A percentile compares a stretch with the other conserved stretches of the same genome.
Conservation (phyloP, 2,113 vertebrate species). For the Gymnocephalus cernua region DNA sequence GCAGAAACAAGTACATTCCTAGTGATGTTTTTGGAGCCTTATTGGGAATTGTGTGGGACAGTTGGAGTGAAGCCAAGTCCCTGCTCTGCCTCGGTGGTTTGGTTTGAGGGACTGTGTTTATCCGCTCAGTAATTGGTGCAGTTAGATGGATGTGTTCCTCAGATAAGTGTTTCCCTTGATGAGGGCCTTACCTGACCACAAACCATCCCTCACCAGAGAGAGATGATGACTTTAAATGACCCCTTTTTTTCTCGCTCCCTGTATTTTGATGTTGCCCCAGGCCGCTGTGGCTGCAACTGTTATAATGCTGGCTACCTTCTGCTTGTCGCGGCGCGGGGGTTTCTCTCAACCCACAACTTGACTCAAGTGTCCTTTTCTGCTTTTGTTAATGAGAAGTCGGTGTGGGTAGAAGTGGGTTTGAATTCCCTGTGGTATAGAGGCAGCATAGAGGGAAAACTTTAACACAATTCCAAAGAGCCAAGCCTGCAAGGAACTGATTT, state of each 20-base stretch:
- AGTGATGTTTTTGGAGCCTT: slow-evolving; percentile 16
- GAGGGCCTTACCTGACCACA: slow-evolving; percentile 64
- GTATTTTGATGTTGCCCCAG: slow-evolving; percentile 49
- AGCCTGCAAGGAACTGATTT: not conserved
- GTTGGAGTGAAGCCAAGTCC: slow-evolving; percentile 18
- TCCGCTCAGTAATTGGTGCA: slow-evolving; percentile 60
- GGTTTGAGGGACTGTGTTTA: slow-evolving; percentile 57
- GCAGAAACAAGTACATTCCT: not conserved
- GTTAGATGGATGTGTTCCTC: slow-evolving; percentile 61
- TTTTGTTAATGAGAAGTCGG: slow-evolving; percentile 40
- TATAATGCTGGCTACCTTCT: slow-evolving; percentile 18
- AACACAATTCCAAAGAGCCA: slow-evolving; percentile 5
- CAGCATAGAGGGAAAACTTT: slow-evolving; percentile 1
- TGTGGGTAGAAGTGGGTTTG: slow-evolving; percentile 30
- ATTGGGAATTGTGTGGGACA: slow-evolving; percentile 36
- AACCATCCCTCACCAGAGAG: slow-evolving; percentile 47
- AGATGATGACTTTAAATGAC: slow-evolving; percentile 66
- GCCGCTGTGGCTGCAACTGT: slow-evolving; percentile 34
- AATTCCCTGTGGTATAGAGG: slow-evolving; percentile 4
- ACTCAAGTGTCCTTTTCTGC: slow-evolving; percentile 36
- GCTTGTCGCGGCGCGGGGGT: not conserved
- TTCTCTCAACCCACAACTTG: slow-evolving; percentile 15
- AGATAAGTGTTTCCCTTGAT: slow-evolving; percentile 69
- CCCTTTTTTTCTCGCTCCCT: slow-evolving; percentile 29
- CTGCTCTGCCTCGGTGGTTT: slow-evolving; percentile 33